Base-by-base conservation (phyloP, 1,140 invertebrate genomes). In the Anadara kagoshimensis region DNA sequence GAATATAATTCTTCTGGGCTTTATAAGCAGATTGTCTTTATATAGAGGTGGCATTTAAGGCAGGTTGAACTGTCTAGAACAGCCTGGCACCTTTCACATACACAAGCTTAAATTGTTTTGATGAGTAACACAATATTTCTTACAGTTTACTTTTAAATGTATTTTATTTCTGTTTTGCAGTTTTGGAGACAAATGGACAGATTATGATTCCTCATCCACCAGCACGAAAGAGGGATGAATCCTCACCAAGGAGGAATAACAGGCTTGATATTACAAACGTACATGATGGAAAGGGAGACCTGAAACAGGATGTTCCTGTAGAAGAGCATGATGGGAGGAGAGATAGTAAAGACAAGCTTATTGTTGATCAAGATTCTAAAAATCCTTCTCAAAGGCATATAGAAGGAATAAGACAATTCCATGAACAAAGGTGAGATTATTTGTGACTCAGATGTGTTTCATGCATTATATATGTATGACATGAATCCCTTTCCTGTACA, bases 341-440 rank as follows among this genome's bases (percentile, higher is more conserved):
- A 36, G 45, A 51, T 14, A 49, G 47, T 49, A 64, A 36, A 44
- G 62, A 65, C n/a, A 49, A 64, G 22, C 26, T 51, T 1, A 36
- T 36, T 2, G 29, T 36, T 36, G 29, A 64, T 49, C 62, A 64
- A 47, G 24, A 51, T n/a, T n/a, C 29, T 36, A 65, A 51, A 29
- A 73, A 45, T 36, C 58, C 67, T n/a, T n/a, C n/a, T 22, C 67
- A 69, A 18, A 29, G 75, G 58, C 84, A 86, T 78, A 73, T 82
- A 26, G 81, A 86, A 14, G 81, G 75, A 14, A 79, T 86, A 20
- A 75, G 84, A 69, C 77, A 82, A 51, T 78, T 78, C 54, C 84
- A 86, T 79, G 78, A 86, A 79, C 81, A 86, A 44, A 81, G 74
- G 84, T 86, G 71, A 67, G 57, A 57, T 29, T n/a, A n/a, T n/a